Percentiles rank a stretch among this genome's conserved stretches.
Evolutionary conservation across 1,140 invertebrate genomes (phyloP).

Genomic region (Pygmarrhopalites habei): DNA sequence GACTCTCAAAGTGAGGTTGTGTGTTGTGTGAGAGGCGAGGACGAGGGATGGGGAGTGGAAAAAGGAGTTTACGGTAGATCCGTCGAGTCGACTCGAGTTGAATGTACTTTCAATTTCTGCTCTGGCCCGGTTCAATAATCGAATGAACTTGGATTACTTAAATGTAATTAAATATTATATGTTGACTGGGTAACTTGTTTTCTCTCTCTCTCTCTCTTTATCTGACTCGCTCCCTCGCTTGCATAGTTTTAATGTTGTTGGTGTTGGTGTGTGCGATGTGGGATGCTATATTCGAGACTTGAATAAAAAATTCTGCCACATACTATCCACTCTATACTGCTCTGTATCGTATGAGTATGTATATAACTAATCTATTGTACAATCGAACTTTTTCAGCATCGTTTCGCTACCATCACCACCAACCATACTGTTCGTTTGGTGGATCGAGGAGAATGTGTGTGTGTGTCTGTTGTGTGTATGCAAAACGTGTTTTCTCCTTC

Average conservation of each 20-base stretch:
- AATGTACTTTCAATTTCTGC: constrained; percentile 15
- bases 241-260: too few species aligned
- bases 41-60: too few species aligned
- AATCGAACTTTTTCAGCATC: neutral
- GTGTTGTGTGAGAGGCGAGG: too few species aligned
- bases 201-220: neutral
- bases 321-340: neutral
- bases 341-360: neutral
- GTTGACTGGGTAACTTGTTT: constrained; percentile 15
- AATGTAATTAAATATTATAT: constrained; percentile 19
- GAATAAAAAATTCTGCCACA: neutral
- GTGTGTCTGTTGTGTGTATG: too few species aligned
- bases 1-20: too few species aligned
- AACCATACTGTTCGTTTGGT: too few species aligned
- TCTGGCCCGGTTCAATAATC: constrained; percentile 16
- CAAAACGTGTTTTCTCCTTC: too few species aligned
- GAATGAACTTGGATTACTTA: constrained; percentile 19
- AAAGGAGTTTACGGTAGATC: too few species aligned
- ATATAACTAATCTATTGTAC: neutral
- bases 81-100: constrained; percentile 6
- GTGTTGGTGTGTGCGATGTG: too few species aligned
- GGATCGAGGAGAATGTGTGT: too few species aligned
- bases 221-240: neutral
- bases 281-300: too few species aligned
- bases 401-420: too few species aligned